Conservation (phyloP, 2,113 vertebrate species). For the Carassius auratus region DNA sequence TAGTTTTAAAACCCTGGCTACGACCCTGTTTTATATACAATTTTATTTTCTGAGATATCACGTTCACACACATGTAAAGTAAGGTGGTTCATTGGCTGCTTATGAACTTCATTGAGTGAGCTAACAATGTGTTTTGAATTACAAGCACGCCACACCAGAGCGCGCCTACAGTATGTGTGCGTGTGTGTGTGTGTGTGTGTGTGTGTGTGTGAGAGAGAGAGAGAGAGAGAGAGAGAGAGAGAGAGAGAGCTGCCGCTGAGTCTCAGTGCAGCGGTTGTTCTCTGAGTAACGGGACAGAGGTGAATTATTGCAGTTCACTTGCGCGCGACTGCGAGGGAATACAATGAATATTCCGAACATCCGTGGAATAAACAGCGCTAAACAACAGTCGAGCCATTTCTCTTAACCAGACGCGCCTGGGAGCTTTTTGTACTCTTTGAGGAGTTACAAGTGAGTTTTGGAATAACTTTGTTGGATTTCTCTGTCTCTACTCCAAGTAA, state of each 20-base stretch:
- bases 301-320: constrained; percentile 56
- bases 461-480: constrained; percentile 33
- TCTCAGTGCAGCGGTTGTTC: constrained; percentile 35
- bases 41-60: no score
- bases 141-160: constrained; percentile 44
- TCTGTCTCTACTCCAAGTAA: constrained; percentile 13
- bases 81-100: constrained; percentile 34
- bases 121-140: constrained; percentile 76
- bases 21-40: no score
- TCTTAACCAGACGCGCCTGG: neutral
- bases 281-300: constrained; percentile 63
- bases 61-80: no score
- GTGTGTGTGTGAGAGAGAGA: no score
- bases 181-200: neutral
- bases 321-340: constrained; percentile 60
- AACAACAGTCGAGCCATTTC: constrained; percentile 58
- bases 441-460: constrained; percentile 6
- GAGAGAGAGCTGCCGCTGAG: neutral
- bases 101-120: constrained; percentile 59
- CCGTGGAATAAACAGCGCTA: constrained; percentile 58
- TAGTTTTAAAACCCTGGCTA: no score
- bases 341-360: constrained; percentile 72
- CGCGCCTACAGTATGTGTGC: neutral
- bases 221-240: no score
- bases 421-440: neutral